Conservation (phyloP, 2,888 invertebrate species). For the Callyntrura guangdongensis region DNA sequence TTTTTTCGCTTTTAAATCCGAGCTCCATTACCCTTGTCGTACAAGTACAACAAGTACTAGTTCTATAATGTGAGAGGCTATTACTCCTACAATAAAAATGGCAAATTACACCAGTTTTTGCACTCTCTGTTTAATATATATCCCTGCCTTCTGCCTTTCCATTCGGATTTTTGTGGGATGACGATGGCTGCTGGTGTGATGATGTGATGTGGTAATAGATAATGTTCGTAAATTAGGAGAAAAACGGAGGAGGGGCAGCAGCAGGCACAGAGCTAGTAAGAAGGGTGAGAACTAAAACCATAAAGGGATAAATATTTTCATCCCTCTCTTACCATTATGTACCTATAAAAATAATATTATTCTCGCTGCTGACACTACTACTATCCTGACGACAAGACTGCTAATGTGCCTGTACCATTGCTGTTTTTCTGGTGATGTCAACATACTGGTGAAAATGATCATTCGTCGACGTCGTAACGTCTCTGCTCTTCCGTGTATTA, state of each 20-base stretch:
- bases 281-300: constrained; percentile 45
- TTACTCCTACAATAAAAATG: constrained; percentile 43
- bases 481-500: too few relatives aligned
- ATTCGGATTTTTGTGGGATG: constrained; percentile 18
- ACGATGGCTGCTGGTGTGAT: too few relatives aligned
- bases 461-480: not conserved
- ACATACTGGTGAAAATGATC: constrained; percentile 22
- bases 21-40: constrained; percentile 7
- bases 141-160: too few relatives aligned
- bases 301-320: constrained; percentile 25
- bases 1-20: constrained; percentile 1
- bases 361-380: not conserved
- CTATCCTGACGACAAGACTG: not conserved
- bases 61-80: not conserved
- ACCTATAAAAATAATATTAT: not conserved
- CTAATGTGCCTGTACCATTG: not conserved
- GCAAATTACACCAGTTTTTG: constrained; percentile 62
- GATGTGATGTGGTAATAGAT: too few relatives aligned
- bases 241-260: not conserved
- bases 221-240: not conserved
- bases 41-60: constrained; percentile 1
- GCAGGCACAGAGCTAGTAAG: not conserved
- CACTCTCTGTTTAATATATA: constrained; percentile 24
- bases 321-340: not conserved
- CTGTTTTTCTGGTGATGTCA: not conserved